Conservation (phyloP, 2,888 invertebrate species). For the Habroteleia sp. region DNA sequence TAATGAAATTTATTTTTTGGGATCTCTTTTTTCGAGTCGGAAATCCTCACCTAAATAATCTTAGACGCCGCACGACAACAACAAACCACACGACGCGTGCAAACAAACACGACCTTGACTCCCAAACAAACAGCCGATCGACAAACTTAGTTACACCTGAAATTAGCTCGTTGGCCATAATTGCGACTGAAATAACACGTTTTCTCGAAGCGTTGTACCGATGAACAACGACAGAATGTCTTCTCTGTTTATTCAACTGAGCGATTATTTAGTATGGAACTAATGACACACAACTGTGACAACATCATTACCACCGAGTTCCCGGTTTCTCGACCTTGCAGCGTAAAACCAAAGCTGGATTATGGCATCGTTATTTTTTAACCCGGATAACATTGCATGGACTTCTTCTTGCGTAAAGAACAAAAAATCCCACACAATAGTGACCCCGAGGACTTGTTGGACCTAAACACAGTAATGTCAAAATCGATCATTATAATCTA, state of each 20-base stretch:
- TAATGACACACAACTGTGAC: slow-evolving; percentile 55
- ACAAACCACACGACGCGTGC: slow-evolving; percentile 1
- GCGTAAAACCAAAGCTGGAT: slow-evolving; percentile 32
- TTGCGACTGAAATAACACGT: slow-evolving; percentile 36
- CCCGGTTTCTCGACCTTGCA: slow-evolving; percentile 34
- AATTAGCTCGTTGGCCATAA: slow-evolving; percentile 13
- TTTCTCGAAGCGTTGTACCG: background rate
- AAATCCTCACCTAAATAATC: slow-evolving; percentile 11
- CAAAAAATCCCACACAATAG: too few relatives aligned
- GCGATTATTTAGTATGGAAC: slow-evolving; percentile 22
- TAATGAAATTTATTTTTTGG: too few relatives aligned
- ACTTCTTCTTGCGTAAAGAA: too few relatives aligned
- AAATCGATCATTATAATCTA: slow-evolving; percentile 16
- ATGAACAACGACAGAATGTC: slow-evolving; percentile 29
- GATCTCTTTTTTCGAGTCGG: too few relatives aligned
- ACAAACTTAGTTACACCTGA: too few relatives aligned
- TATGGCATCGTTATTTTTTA: slow-evolving; percentile 10
- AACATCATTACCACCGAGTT: slow-evolving; percentile 49
- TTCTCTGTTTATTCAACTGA: slow-evolving; percentile 39
- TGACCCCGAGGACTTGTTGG: too few relatives aligned
- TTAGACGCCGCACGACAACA: slow-evolving; percentile 29
- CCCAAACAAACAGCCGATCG: too few relatives aligned
- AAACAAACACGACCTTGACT: slow-evolving; percentile 29
- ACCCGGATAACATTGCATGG: too few relatives aligned
- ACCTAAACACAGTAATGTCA: too few relatives aligned